Evolutionary conservation across 2,888 invertebrate genomes (phyloP).

Genomic region (Syritta pipiens): DNA sequence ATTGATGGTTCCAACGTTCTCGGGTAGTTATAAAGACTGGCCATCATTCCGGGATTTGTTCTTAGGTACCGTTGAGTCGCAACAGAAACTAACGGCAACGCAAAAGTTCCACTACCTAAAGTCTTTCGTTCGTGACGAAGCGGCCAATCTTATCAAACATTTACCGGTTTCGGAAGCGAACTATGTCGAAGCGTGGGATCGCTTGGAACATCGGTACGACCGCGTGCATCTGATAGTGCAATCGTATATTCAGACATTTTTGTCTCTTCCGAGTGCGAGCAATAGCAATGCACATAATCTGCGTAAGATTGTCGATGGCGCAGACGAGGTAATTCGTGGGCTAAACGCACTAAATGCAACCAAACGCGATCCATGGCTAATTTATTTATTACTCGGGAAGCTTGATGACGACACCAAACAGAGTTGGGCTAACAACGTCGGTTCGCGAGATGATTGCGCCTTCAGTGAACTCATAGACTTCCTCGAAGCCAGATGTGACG

Average conservation of each 20-base stretch:
- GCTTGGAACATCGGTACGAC: background rate
- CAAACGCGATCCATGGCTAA: no score
- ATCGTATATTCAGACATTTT: background rate
- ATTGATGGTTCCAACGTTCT: background rate
- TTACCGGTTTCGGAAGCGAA: background rate
- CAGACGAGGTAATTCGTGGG: no score
- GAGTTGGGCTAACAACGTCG: no score
- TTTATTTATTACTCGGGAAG: no score
- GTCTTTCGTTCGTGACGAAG: background rate
- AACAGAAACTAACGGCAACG: no score
- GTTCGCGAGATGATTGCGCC: no score
- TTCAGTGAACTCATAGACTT: no score
- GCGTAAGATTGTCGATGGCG: no score
- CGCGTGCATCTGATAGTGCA: background rate
- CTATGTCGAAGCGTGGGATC: background rate
- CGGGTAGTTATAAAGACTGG: background rate
- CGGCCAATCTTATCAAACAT: background rate
- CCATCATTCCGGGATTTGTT: background rate
- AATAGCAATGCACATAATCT: background rate
- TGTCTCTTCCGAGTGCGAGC: background rate
- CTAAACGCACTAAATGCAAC: no score
- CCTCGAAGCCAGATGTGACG: background rate
- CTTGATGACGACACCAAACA: background rate
- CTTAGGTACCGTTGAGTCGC: background rate
- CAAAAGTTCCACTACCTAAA: no score